phyloP scores from a whole-genome alignment of 23 tunicate genomes.

The Halocynthia roretzi region DNA sequence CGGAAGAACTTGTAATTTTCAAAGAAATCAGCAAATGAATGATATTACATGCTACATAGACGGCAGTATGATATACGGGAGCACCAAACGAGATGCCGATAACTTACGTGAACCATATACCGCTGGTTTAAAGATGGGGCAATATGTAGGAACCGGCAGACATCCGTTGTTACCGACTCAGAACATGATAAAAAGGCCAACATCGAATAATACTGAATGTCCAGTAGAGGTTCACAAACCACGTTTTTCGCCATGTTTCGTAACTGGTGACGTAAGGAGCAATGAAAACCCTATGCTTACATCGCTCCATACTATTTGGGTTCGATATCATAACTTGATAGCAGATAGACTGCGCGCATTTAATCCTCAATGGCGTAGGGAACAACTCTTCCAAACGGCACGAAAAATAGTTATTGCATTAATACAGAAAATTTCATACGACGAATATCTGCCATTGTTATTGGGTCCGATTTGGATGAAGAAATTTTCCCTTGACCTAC shows the following conservation, averaged over 20 bases:
- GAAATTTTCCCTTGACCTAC: conserved; percentile 31
- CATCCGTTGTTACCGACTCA: conserved; percentile 20
- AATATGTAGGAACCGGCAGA: neutral
- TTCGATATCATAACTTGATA: conserved; percentile 64
- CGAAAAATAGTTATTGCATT: conserved; percentile 47
- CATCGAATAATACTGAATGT: conserved; percentile 40
- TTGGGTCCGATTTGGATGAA: conserved; percentile 48
- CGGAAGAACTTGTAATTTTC: conserved; percentile 4
- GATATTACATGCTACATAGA: conserved; percentile 63
- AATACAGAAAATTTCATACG: conserved; percentile 57
- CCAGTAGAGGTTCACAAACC: conserved; percentile 52
- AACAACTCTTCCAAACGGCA: conserved; percentile 43
- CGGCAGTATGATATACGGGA: conserved; percentile 69
- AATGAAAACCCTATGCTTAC: conserved; percentile 72
- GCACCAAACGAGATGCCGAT: conserved; percentile 22
- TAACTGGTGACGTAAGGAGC: conserved; percentile 68
- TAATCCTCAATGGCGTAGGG: conserved; percentile 53
- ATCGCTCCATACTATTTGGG: conserved; percentile 63
- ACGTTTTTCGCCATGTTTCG: conserved; percentile 40
- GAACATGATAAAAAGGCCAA: conserved; percentile 15
- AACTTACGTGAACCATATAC: conserved; percentile 41
- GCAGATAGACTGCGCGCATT: conserved; percentile 25
- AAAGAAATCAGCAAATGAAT: conserved; percentile 52
- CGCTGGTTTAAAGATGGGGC: neutral
- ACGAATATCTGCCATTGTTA: conserved; percentile 68